A percentile compares a stretch with the other conserved stretches of the same genome.
Evolutionary conservation across 2,797 vertebrate genomes (phyloP).

Genomic region (Crax fasciolata): DNA sequence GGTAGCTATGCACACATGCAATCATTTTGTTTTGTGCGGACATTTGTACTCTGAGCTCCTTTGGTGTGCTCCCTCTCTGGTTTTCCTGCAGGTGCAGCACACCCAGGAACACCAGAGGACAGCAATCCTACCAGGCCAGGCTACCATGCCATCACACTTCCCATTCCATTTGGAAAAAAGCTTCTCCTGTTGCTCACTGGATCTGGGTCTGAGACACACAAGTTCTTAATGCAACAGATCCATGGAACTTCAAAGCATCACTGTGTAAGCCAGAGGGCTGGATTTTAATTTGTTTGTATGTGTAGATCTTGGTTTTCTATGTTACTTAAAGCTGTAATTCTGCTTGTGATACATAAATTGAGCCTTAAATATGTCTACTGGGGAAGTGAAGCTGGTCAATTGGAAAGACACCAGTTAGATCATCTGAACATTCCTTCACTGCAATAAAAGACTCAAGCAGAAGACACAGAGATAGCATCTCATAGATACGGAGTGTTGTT

Average conservation of each 20-base stretch:
- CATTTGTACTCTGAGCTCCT: not conserved
- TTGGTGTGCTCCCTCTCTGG: not conserved
- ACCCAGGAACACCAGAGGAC: not conserved
- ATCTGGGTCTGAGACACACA: not conserved
- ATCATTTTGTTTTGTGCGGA: rapidly evolving
- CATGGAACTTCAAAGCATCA: not conserved
- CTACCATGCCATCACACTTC: not conserved
- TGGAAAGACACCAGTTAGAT: not conserved
- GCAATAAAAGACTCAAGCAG: not conserved
- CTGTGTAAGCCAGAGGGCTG: not conserved
- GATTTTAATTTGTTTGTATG: not conserved
- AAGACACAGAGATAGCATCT: not conserved
- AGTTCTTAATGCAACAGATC: not conserved
- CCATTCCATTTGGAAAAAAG: not conserved
- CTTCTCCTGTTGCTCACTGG: not conserved
- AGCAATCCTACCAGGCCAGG: not conserved
- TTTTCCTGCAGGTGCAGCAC: not conserved
- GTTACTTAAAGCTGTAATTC: not conserved
- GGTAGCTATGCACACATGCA: not conserved
- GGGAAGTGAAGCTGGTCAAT: not conserved
- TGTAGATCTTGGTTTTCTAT: not conserved
- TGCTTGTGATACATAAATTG: not conserved
- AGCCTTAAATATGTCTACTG: not conserved
- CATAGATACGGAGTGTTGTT: not conserved
- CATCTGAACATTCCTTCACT: not conserved